Conservation (phyloP, 1,140 invertebrate genomes). For the Stegodyphus dumicola region DNA sequence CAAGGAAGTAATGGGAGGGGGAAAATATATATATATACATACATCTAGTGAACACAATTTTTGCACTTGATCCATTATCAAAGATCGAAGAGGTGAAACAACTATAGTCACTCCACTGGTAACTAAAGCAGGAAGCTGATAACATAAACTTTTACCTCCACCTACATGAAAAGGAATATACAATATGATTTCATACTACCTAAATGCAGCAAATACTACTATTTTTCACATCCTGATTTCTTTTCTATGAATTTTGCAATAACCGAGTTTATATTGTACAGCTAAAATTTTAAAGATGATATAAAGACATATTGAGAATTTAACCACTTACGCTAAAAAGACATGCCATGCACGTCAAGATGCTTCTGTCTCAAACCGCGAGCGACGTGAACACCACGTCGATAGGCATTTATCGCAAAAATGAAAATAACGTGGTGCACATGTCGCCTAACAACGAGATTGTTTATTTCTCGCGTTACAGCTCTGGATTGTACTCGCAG, state of each 20-base stretch:
- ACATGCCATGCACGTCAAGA: no score
- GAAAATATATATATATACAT: neutral
- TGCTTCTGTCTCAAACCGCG: no score
- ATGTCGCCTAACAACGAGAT: no score
- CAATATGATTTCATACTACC: neutral
- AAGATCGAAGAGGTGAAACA: conserved; percentile 91
- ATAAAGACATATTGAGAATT: neutral
- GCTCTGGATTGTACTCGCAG: no score
- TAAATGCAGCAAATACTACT: no score
- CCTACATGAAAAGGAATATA: conserved; percentile 68
- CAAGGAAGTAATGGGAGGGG: no score
- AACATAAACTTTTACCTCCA: conserved; percentile 96
- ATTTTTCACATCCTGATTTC: no score
- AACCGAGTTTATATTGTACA: neutral
- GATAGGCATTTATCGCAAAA: no score
- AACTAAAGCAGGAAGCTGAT: conserved; percentile 81
- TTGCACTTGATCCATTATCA: conserved; percentile 95
- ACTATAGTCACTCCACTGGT: conserved; percentile 86
- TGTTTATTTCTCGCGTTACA: no score
- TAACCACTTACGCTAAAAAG: no score
- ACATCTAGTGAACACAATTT: conserved; percentile 79
- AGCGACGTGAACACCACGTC: no score
- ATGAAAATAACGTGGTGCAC: no score
- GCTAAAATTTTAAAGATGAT: neutral
- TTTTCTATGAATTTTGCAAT: neutral